Percentiles rank a stretch among this genome's conserved stretches.
These are phyloP conservation scores for Parus major DNA, from an alignment of 2,113 vertebrate species.

Conservation along the genomic window DNA sequence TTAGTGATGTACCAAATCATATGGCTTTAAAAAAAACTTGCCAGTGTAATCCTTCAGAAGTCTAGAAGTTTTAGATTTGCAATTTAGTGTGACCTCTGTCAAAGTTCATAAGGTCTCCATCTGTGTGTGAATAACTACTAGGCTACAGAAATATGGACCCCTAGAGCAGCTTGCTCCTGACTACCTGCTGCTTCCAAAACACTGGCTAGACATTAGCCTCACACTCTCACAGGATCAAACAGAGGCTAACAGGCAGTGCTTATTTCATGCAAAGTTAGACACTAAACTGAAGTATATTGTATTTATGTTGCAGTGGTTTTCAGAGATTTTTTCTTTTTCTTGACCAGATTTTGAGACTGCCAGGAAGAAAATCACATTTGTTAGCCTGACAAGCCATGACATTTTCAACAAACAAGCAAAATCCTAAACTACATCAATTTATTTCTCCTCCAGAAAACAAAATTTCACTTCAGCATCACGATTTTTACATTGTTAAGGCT, in stretches of 20 bases:
- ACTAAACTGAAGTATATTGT: constrained; percentile 74
- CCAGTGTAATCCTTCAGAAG: constrained; percentile 51
- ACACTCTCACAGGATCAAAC: constrained; percentile 92
- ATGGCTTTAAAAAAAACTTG: background rate
- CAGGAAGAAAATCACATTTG: constrained; percentile 33
- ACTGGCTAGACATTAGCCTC: constrained; percentile 90
- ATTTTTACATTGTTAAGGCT: background rate
- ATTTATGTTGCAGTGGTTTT: constrained; percentile 50
- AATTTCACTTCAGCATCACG: background rate
- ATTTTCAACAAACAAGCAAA: constrained; percentile 53
- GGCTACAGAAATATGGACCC: constrained; percentile 88
- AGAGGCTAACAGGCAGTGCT: constrained; percentile 82
- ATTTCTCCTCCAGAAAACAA: constrained; percentile 25
- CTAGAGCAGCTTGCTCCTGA: constrained; percentile 86
- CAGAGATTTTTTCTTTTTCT: constrained; percentile 46
- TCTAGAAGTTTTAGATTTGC: constrained; percentile 66
- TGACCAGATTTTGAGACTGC: constrained; percentile 13
- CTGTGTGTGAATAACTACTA: constrained; percentile 87
- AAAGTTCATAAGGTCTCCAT: constrained; percentile 94
- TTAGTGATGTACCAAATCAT: constrained; percentile 19
- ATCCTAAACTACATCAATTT: constrained; percentile 8
- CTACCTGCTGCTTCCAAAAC: constrained; percentile 99
- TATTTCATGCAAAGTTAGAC: constrained; percentile 83
- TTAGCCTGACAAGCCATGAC: constrained; percentile 51
- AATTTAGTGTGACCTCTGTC: constrained; percentile 85